phyloP scores from a whole-genome alignment of 1,140 invertebrate genomes.

The Monomorium pharaonis region DNA sequence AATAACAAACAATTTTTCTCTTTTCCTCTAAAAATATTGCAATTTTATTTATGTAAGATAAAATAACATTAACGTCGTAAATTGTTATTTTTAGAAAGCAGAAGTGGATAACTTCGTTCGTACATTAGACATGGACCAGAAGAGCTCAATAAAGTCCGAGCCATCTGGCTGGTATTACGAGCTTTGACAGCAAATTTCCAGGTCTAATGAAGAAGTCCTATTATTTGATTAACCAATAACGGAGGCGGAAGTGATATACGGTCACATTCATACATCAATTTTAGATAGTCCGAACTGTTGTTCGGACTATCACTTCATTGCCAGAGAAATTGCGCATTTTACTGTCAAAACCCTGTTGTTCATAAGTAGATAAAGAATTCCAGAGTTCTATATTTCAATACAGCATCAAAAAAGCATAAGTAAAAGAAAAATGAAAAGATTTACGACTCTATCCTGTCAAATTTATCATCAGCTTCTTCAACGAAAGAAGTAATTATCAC shows the following conservation, averaged over 20 bases:
- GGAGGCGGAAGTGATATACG: constrained; percentile 42
- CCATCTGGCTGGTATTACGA: constrained; percentile 70
- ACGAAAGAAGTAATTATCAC: not conserved
- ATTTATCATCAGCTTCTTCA: not conserved
- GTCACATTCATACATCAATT: constrained; percentile 24
- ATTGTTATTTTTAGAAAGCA: not conserved
- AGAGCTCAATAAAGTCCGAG: constrained; percentile 27
- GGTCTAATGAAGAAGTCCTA: constrained; percentile 66
- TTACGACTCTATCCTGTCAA: not conserved
- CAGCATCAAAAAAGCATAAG: not conserved
- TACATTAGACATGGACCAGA: constrained; percentile 59
- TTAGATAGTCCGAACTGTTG: too few species aligned
- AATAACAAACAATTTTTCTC: not conserved
- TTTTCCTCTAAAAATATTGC: not conserved
- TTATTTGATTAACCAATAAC: constrained; percentile 74
- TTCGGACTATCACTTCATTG: not conserved
- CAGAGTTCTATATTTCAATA: not conserved
- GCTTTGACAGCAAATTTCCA: constrained; percentile 48
- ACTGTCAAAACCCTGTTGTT: not conserved
- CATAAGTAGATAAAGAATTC: not conserved
- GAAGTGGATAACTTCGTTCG: constrained; percentile 33
- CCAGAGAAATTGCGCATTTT: not conserved
- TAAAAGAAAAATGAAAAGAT: not conserved
- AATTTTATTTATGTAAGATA: not conserved
- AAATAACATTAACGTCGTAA: not conserved